phyloP scores from a whole-genome alignment of 1,140 invertebrate genomes.

The Solenopsis fugax region DNA sequence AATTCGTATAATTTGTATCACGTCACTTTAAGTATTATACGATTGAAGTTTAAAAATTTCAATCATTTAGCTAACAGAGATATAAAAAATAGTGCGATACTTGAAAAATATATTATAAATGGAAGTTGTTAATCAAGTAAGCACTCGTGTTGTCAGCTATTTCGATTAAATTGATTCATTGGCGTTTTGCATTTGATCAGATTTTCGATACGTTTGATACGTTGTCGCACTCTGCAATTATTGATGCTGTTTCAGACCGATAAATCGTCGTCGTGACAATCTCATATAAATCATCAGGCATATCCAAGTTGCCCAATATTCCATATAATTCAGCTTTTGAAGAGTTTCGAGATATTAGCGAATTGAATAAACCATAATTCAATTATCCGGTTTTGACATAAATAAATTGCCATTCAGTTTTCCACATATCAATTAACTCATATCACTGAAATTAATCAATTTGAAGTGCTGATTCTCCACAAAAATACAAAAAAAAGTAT shows the following conservation, averaged over 20 bases:
- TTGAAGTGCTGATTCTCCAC: not conserved
- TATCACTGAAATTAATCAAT: not conserved
- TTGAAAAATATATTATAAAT: conserved; percentile 15
- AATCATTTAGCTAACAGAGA: not conserved
- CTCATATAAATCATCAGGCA: not conserved
- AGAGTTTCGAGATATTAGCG: conserved; percentile 31
- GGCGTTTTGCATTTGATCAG: conserved; percentile 36
- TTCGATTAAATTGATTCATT: conserved; percentile 36
- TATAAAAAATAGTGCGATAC: not conserved
- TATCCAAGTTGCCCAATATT: conserved; percentile 12
- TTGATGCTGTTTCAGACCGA: conserved; percentile 13
- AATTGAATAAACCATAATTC: not conserved
- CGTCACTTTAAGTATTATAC: not conserved
- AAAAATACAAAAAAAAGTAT: not conserved
- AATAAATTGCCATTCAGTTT: conserved; percentile 25
- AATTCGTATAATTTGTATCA: conserved; percentile 9
- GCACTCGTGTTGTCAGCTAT: conserved; percentile 13
- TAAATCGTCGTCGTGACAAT: conserved; percentile 28
- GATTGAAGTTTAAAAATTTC: not conserved
- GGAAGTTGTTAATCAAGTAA: conserved; percentile 1
- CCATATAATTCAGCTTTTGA: conserved; percentile 34
- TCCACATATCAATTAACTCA: not conserved
- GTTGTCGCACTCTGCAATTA: not conserved
- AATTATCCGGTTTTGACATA: not conserved
- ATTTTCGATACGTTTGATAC: conserved; percentile 23